Evolutionary conservation across 2,113 vertebrate genomes (phyloP).

Genomic region (Nannobrachium achirus): DNA sequence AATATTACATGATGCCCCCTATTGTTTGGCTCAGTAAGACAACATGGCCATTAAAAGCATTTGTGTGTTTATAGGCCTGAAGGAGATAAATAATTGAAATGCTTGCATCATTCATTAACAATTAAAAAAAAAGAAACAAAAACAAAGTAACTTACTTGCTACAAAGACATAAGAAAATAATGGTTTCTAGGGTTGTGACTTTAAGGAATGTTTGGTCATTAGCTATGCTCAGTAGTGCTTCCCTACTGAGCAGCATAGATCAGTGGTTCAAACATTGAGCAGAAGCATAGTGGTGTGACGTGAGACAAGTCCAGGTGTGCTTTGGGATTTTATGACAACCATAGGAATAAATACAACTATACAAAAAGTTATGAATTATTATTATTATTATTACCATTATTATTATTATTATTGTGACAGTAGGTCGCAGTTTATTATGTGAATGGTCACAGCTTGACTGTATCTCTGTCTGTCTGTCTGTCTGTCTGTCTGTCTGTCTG

Average conservation of each 20-base stretch:
- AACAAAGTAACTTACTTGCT: slow-evolving; percentile 30
- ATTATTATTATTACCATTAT: too few species aligned
- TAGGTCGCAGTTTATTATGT: too few species aligned
- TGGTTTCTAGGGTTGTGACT: slow-evolving; percentile 24
- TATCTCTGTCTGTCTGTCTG: too few species aligned
- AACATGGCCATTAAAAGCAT: slow-evolving; percentile 73
- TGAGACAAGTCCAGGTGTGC: too few species aligned
- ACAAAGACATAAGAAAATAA: slow-evolving; percentile 38
- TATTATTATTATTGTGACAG: too few species aligned
- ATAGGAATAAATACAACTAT: too few species aligned
- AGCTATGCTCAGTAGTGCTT: slow-evolving; percentile 4
- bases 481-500: too few species aligned
- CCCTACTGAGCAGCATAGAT: background rate
- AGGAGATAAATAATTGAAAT: slow-evolving; percentile 67
- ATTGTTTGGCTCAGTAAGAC: slow-evolving; percentile 50
- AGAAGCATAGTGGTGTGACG: too few species aligned
- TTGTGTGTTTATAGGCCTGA: slow-evolving; percentile 70
- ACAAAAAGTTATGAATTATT: too few species aligned
- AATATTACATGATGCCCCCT: slow-evolving; percentile 65
- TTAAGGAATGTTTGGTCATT: background rate
- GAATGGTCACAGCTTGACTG: too few species aligned
- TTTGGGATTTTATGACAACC: too few species aligned
- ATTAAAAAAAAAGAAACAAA: slow-evolving; percentile 49
- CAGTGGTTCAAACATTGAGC: too few species aligned
- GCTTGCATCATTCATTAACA: slow-evolving; percentile 65